Percentiles rank a stretch among this genome's conserved stretches.
Conservation (phyloP, 1,140 invertebrate species). For the Protaetia brevitarsis region DNA sequence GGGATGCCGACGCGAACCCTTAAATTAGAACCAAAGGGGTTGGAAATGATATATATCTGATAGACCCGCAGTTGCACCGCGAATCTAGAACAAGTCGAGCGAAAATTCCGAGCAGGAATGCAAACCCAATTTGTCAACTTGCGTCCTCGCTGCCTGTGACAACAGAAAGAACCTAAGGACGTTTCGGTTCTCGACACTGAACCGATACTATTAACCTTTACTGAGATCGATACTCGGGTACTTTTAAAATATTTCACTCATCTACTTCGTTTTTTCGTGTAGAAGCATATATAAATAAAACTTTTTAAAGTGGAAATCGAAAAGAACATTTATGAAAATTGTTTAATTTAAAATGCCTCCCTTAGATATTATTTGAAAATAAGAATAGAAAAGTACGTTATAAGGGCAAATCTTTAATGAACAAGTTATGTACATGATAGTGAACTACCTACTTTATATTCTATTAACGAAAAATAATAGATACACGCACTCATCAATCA, state of each 20-base stretch:
- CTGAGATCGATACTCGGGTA: too few relatives aligned
- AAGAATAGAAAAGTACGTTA: neutral
- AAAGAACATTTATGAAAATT: neutral
- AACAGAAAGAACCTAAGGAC: neutral
- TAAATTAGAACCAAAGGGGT: conserved; percentile 21
- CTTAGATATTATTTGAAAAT: neutral
- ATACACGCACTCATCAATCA: too few relatives aligned
- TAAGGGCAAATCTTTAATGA: too few relatives aligned
- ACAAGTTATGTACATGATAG: too few relatives aligned
- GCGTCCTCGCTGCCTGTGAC: conserved; percentile 34
- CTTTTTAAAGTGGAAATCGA: neutral
- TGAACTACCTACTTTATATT: too few relatives aligned
- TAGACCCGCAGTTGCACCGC: conserved; percentile 30
- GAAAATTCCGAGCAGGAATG: conserved; percentile 43
- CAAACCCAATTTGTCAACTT: conserved; percentile 45
- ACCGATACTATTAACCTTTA: neutral
- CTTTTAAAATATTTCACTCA: too few relatives aligned
- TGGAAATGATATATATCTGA: conserved; percentile 32
- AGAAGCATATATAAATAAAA: too few relatives aligned
- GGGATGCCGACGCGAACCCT: conserved; percentile 14
- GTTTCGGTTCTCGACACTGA: neutral
- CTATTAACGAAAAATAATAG: too few relatives aligned
- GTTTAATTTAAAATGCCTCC: neutral
- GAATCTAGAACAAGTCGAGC: conserved; percentile 36
- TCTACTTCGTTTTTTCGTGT: neutral